Conservation (phyloP, 1,140 invertebrate species). For the Trichonephila inaurata region DNA sequence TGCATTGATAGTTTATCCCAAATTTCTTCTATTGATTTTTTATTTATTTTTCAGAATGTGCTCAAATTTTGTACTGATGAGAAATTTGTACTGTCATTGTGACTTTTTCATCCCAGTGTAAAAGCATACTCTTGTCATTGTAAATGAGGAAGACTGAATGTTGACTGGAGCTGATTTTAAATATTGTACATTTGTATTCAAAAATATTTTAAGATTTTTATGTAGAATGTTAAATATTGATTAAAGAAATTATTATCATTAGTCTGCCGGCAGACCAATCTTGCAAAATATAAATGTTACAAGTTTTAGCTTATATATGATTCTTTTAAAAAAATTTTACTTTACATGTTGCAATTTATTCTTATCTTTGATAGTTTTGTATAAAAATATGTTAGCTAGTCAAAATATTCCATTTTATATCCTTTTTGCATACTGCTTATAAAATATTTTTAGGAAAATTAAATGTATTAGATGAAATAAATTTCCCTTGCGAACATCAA, state of each 20-base stretch:
- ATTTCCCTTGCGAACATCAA: neutral
- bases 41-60: neutral
- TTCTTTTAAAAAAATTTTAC: conserved; percentile 24
- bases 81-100: neutral
- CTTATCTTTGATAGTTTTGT: conserved; percentile 56
- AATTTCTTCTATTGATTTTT: neutral
- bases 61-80: conserved; percentile 26
- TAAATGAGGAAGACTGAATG: conserved; percentile 14
- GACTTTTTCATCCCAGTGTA: neutral
- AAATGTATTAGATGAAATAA: neutral
- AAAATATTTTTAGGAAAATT: neutral
- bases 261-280: conserved; percentile 64
- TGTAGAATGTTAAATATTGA: neutral
- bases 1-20: neutral
- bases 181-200: conserved; percentile 38
- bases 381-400: conserved; percentile 57
- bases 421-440: neutral
- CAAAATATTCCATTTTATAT: conserved; percentile 60
- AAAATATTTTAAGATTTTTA: conserved; percentile 49
- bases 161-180: conserved; percentile 6
- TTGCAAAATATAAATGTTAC: conserved; percentile 17
- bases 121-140: neutral
- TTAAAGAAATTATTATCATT: neutral
- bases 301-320: conserved; percentile 12
- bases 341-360: conserved; percentile 40